phyloP scores from a whole-genome alignment of 2,888 invertebrate genomes.

The Lasioglossum villosulum region DNA sequence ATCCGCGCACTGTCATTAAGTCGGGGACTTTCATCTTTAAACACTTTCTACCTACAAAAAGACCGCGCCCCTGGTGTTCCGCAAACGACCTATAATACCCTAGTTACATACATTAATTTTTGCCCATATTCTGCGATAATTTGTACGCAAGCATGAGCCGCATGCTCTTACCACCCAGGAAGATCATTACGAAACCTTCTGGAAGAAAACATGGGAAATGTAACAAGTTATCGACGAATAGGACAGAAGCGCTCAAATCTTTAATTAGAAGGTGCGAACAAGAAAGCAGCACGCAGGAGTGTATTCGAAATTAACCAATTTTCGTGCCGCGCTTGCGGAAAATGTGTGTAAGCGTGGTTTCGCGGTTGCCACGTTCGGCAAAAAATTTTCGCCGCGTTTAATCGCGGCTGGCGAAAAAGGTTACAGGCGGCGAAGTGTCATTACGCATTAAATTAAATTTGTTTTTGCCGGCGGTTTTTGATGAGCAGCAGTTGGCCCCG shows the following conservation, averaged over 20 bases:
- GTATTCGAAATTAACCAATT: conserved; percentile 30
- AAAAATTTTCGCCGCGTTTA: conserved; percentile 46
- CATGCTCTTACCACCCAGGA: not conserved
- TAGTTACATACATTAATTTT: not conserved
- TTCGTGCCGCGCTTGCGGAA: not conserved
- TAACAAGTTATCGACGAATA: not conserved
- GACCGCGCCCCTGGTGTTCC: not conserved
- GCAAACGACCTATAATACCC: not conserved
- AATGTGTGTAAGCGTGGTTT: conserved; percentile 16
- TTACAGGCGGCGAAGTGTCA: conserved; percentile 54
- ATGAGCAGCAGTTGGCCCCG: conserved; percentile 54
- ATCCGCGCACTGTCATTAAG: not conserved
- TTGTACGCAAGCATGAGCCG: not conserved
- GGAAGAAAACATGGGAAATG: not conserved
- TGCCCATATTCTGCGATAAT: not conserved
- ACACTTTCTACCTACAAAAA: not conserved
- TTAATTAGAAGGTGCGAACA: conserved; percentile 13
- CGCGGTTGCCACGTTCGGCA: not conserved
- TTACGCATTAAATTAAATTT: conserved; percentile 68
- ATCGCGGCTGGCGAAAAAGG: conserved; percentile 43
- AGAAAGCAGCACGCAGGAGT: not conserved
- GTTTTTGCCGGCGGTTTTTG: conserved; percentile 51
- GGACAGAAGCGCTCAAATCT: not conserved
- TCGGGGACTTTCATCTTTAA: not conserved
- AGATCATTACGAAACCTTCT: not conserved